Base-by-base conservation (phyloP, 2,113 vertebrate species). In the Naja naja region DNA sequence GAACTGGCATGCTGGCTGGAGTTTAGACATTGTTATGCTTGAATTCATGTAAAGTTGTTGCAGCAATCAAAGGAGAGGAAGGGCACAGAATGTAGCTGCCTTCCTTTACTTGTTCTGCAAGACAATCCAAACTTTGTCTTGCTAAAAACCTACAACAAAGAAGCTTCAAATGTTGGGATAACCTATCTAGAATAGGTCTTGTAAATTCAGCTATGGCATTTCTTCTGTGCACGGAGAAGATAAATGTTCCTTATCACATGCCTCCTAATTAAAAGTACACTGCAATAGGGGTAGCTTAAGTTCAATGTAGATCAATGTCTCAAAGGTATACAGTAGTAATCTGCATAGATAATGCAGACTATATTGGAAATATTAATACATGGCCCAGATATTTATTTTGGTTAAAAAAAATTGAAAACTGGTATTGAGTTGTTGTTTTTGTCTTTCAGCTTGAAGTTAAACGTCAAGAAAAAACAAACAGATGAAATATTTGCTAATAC, bases 401-500 rank as follows among this genome's bases (percentile, higher is more conserved):
- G 34, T 81, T 81, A 81, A 43, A 81, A 81, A 5, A n/a, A 81
- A 81, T 81, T 81, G 74, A 81, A 81, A 81, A 22, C 43, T 18
- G 18, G 20, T 81, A 39, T 81, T 74, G n/a, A 74, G 39, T 93
- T 43, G n/a, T 74, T 39, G n/a, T 81, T 60, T 94, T 18, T 92
- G 18, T 94, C 92, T 95, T 96, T 85, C 94, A 98, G 98, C 91
- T 98, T 0, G 27, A 95, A 0, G 88, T 97, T 95, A 89, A 94
- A 89, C 85, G 27, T 89, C 92, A 81, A 81, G 34, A 64, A 85
- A 91, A 55, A 93, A 94, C 92, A 94, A 94, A 94, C 92, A 3
- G 30, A 96, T 9, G 93, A 94, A 96, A 94, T 87, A 92, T 18
- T 34, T 95, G 12, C 22, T 95, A 4, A 92, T 90, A 52, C 5